Evolutionary conservation across 2,113 vertebrate genomes (phyloP).

Genomic region (Myodes glareolus): DNA sequence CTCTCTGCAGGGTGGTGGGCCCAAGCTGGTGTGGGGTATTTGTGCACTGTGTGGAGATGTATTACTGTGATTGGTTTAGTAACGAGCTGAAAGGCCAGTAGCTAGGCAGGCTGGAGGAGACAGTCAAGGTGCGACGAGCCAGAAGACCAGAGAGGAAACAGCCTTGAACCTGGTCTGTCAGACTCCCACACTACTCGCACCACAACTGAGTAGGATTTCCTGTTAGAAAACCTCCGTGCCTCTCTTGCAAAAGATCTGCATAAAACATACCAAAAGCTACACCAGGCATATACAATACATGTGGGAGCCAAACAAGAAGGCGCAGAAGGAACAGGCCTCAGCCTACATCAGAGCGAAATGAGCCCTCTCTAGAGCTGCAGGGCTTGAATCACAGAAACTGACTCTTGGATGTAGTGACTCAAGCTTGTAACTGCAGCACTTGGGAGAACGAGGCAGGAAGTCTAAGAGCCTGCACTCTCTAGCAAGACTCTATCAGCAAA

Average conservation of each 20-base stretch:
- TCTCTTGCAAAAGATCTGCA: neutral
- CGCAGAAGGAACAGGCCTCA: neutral
- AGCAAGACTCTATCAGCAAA: neutral
- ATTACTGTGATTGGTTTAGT: neutral
- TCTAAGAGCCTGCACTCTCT: neutral
- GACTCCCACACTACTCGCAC: neutral
- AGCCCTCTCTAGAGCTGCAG: neutral
- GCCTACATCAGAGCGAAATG: conserved; percentile 24
- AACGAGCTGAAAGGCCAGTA: neutral
- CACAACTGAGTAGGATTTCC: neutral
- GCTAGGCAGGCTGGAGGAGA: neutral
- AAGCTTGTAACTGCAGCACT: neutral
- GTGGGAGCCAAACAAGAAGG: neutral
- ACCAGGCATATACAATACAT: neutral
- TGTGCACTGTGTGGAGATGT: neutral
- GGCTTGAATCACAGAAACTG: neutral
- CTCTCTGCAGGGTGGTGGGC: neutral
- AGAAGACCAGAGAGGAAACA: too few species aligned
- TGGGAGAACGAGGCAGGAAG: neutral
- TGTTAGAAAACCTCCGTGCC: neutral
- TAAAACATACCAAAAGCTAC: neutral
- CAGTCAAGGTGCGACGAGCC: too few species aligned
- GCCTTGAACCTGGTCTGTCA: neutral
- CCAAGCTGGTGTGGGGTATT: neutral
- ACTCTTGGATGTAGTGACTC: neutral